Evolutionary conservation across 1,140 invertebrate genomes (phyloP), one percentile per base, ranked within the genome.

Genomic region (Anastatus disparis): DNA sequence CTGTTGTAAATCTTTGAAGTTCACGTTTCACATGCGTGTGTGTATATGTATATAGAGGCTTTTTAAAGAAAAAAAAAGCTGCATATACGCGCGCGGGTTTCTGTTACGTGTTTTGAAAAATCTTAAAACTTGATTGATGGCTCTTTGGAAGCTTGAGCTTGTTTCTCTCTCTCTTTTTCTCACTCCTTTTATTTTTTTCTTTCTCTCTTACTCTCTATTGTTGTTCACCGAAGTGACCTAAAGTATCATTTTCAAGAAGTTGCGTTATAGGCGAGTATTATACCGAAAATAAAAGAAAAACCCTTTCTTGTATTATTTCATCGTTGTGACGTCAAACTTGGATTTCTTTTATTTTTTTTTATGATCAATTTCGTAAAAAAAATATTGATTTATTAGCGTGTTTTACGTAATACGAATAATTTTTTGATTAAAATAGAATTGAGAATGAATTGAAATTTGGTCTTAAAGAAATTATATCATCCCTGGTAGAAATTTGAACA

Each of bases 51-150:
- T 3, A n/a, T 4, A 24, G 2, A 52, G 22, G 26, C 42, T 44
- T 17, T 44, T 17, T 3, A n/a, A 17, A 40, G 38, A 26, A 27
- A 44, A 3, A 13, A 29, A 48, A 13, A 58, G 55, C 38, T 22
- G 4, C 44, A 31, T 22, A 35, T 48, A 26, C 22, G 6, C 15
- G 27, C 15, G 31, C 29, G 67, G 67, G 29, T 62, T n/a, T 62
- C 26, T 42, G 67, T 70, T 70, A 70, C 58, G 38, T 44, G 56
- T 69, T 62, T 62, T 62, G 20, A 62, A 70, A 70, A 70, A 70
- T 70, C 48, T 17, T 24, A n/a, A n/a, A n/a, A n/a, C 26, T 61
- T 62, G 58, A 62, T 62, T 55, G 48, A 63, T 70, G 50, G 17
- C 29, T 24, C 24, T 12, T n/a, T 15, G 27, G 40, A 8, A 12